phyloP scores from a whole-genome alignment of 2,797 vertebrate species.

The Karalla daura region DNA sequence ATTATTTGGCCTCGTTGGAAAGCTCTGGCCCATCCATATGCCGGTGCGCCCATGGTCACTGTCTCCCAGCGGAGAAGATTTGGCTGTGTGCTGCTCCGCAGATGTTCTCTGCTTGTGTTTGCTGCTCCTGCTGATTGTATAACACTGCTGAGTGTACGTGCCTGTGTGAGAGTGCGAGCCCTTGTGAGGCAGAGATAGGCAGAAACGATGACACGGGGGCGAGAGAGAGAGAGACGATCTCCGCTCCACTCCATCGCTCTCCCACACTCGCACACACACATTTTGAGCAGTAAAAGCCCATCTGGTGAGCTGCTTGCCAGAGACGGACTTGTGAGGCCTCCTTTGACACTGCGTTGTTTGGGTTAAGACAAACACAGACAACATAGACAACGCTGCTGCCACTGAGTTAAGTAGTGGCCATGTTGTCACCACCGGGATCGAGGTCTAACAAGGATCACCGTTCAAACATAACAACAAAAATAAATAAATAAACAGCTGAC shows the following conservation, averaged over 20 bases:
- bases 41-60: conserved; percentile 65
- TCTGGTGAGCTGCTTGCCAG: conserved; percentile 59
- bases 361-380: conserved; percentile 31
- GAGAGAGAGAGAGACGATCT: conserved; percentile 19
- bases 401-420: conserved; percentile 26
- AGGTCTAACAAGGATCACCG: conserved; percentile 32
- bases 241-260: background rate
- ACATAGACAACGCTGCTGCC: no score
- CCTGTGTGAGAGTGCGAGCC: conserved; percentile 21
- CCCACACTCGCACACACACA: conserved; percentile 27
- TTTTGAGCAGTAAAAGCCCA: conserved; percentile 53
- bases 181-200: conserved; percentile 28
- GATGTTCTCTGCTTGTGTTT: conserved; percentile 73
- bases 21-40: conserved; percentile 74
- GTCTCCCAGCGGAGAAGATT: conserved; percentile 68
- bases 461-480: background rate
- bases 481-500: conserved; percentile 11
- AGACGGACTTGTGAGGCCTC: conserved; percentile 45
- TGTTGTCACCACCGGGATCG: conserved; percentile 24
- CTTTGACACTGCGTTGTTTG: conserved; percentile 40
- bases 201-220: conserved; percentile 18
- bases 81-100: conserved; percentile 61
- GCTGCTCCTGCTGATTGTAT: conserved; percentile 62
- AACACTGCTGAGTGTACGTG: conserved; percentile 36
- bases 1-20: conserved; percentile 75